Evolutionary conservation across 1,140 invertebrate species (phyloP).

Genomic region (Agrypnia vestita): DNA sequence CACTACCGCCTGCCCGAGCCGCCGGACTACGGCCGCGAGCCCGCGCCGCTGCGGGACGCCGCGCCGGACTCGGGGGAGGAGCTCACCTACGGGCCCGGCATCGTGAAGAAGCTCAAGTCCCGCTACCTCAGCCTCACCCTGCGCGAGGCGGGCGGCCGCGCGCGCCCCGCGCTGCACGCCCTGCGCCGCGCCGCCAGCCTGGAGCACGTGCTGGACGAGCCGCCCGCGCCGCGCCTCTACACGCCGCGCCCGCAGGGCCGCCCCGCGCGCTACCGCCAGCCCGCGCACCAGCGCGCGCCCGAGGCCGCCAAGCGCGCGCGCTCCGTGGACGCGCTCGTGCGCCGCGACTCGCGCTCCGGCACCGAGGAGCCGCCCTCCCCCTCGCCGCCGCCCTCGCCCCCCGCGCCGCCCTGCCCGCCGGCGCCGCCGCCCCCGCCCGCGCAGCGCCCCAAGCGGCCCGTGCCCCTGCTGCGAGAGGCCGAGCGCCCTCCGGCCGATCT

Average conservation of each 20-base stretch:
- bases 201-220: conserved; percentile 87
- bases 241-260: conserved; percentile 71
- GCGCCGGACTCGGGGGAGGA: conserved; percentile 76
- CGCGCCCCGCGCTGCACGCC: conserved; percentile 76
- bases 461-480: conserved; percentile 82
- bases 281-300: conserved; percentile 69
- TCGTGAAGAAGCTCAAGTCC: conserved; percentile 89
- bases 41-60: conserved; percentile 65
- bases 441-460: conserved; percentile 69
- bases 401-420: conserved; percentile 22
- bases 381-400: conserved; percentile 60
- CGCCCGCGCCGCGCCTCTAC: conserved; percentile 65
- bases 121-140: conserved; percentile 88
- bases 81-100: conserved; percentile 91
- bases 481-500: conserved; percentile 89
- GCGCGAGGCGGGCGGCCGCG: conserved; percentile 76
- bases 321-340: conserved; percentile 85
- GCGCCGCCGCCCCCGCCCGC: no score
- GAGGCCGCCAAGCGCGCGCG: conserved; percentile 84
- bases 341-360: conserved; percentile 72
- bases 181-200: conserved; percentile 87
- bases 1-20: conserved; percentile 39
- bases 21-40: background rate
- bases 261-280: conserved; percentile 69
- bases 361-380: conserved; percentile 52